Evolutionary conservation across 1,140 invertebrate genomes (phyloP).

Genomic region (Aphaenogaster ashmeadi): DNA sequence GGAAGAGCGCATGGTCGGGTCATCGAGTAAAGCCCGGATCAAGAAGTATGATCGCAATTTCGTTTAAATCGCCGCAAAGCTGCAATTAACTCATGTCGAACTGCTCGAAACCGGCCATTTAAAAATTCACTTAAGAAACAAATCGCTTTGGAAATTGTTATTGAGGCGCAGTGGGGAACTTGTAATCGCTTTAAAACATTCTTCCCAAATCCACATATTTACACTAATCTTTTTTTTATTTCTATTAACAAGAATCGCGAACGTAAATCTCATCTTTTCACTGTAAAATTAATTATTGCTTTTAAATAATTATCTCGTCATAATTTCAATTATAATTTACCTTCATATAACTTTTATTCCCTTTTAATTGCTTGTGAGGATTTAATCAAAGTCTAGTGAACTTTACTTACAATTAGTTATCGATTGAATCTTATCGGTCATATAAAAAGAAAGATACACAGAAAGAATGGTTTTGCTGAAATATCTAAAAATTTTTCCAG

Average conservation of each 20-base stretch:
- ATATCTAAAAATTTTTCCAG: too few relatives aligned
- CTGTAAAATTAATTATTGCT: neutral
- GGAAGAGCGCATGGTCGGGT: neutral
- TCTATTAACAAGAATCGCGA: neutral
- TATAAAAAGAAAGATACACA: neutral
- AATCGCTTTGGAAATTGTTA: conserved; percentile 15
- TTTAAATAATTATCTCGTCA: conserved; percentile 18
- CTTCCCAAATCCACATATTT: neutral
- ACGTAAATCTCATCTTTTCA: neutral
- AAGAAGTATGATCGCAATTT: conserved; percentile 55
- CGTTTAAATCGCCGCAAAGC: conserved; percentile 46
- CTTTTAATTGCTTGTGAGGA: neutral
- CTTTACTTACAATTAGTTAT: neutral
- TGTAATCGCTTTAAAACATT: conserved; percentile 30
- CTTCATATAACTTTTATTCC: neutral
- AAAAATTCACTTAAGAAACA: conserved; percentile 47
- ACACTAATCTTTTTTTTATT: neutral
- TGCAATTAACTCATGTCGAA: conserved; percentile 53
- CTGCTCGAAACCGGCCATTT: neutral
- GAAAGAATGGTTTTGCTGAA: too few relatives aligned
- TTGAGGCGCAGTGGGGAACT: neutral
- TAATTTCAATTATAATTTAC: conserved; percentile 11
- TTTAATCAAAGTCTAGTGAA: neutral
- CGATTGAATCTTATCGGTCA: conserved; percentile 7
- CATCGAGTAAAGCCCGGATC: conserved; percentile 23